phyloP scores from a whole-genome alignment of 2,888 invertebrate species.

The Tachina grossa region DNA sequence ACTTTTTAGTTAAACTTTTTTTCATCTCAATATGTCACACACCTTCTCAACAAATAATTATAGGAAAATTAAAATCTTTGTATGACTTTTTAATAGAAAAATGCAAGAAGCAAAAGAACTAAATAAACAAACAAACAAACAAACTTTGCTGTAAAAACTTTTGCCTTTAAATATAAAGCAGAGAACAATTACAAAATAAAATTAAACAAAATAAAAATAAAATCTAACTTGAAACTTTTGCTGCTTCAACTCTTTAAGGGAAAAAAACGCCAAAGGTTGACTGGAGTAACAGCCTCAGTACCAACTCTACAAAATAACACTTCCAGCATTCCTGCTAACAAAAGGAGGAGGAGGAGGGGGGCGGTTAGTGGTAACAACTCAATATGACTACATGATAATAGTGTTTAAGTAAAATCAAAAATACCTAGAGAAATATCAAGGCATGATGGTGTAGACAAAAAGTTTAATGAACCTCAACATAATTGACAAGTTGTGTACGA shows the following conservation, averaged over 20 bases:
- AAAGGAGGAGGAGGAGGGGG: no score
- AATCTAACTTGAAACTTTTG: slow-evolving; percentile 50
- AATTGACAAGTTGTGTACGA: slow-evolving; percentile 66
- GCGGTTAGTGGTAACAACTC: slow-evolving; percentile 8
- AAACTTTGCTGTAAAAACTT: slow-evolving; percentile 43
- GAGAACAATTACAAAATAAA: slow-evolving; percentile 5
- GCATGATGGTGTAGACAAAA: slow-evolving; percentile 45
- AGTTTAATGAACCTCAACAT: slow-evolving; percentile 71
- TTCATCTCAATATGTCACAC: slow-evolving; percentile 54
- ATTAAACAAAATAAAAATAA: not conserved
- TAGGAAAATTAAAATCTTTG: slow-evolving; percentile 58
- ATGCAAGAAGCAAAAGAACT: slow-evolving; percentile 8
- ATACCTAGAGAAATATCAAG: not conserved
- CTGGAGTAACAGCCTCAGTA: slow-evolving; percentile 51
- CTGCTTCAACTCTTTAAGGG: slow-evolving; percentile 58
- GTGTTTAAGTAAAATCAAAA: slow-evolving; percentile 34
- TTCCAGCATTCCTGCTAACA: not conserved
- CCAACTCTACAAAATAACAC: not conserved
- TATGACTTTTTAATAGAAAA: slow-evolving; percentile 58
- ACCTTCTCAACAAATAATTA: slow-evolving; percentile 62
- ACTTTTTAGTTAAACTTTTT: slow-evolving; percentile 17
- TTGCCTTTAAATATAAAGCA: slow-evolving; percentile 17
- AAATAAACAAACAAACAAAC: slow-evolving; percentile 30
- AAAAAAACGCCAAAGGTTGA: slow-evolving; percentile 46
- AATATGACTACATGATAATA: slow-evolving; percentile 30